These are phyloP conservation scores for Sarcophaga bullata DNA, from an alignment of 1,140 invertebrate species.

Conservation along the genomic window DNA sequence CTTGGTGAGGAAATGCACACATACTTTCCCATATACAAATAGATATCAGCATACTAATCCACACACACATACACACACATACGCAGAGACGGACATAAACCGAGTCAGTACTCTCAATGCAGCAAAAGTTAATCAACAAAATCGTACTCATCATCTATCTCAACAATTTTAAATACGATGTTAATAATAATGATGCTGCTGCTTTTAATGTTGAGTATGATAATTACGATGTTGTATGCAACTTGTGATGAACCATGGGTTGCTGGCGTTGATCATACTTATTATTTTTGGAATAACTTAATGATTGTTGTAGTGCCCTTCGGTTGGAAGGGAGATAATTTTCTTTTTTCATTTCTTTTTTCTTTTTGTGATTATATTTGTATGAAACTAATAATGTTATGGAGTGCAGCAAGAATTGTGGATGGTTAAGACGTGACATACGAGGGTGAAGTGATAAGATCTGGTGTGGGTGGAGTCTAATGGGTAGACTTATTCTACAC, in stretches of 20 bases:
- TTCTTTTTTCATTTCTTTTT: not conserved
- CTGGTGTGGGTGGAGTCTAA: no score
- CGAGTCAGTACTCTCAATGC: not conserved
- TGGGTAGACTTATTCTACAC: no score
- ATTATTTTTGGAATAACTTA: slow-evolving; percentile 38
- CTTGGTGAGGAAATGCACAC: slow-evolving; percentile 46
- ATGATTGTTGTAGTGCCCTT: slow-evolving; percentile 28
- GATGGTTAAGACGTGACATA: no score
- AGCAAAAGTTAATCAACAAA: slow-evolving; percentile 20
- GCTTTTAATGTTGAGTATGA: not conserved
- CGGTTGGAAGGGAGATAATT: not conserved
- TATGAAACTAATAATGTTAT: slow-evolving; percentile 26
- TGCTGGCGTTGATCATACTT: not conserved
- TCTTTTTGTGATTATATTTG: slow-evolving; percentile 11
- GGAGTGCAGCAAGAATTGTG: not conserved
- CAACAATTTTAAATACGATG: not conserved
- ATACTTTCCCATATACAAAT: not conserved
- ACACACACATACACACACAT: not conserved
- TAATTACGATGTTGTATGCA: not conserved
- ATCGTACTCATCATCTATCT: not conserved
- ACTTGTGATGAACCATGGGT: no score
- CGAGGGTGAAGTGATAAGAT: not conserved
- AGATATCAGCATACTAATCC: not conserved
- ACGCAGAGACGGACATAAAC: not conserved
- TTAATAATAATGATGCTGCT: not conserved